A percentile compares a stretch with the other conserved stretches of the same genome.
Conservation (phyloP, 2,113 vertebrate genomes). For the Salvator merianae region DNA sequence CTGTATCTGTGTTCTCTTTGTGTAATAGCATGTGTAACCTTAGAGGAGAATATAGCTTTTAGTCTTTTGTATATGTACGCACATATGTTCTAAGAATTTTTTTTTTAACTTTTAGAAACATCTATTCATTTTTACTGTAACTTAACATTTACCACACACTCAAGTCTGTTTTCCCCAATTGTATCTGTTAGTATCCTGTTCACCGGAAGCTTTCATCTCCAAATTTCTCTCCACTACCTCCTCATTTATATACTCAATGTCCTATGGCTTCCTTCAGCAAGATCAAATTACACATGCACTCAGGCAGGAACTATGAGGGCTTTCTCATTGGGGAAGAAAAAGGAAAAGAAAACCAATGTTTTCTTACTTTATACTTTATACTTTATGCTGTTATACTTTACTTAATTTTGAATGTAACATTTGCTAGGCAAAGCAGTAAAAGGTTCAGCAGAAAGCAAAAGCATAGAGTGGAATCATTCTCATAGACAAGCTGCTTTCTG, state of each 20-base stretch:
- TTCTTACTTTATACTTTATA: not conserved
- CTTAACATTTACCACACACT: not conserved
- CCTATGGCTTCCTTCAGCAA: not conserved
- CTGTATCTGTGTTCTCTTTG: not conserved
- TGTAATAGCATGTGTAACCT: no score
- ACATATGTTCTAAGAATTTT: no score
- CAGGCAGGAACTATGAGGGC: constrained; percentile 3
- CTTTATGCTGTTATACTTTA: no score
- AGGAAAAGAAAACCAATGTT: not conserved
- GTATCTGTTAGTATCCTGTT: not conserved
- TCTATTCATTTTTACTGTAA: not conserved
- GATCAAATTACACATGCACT: constrained; percentile 8
- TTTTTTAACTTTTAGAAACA: no score
- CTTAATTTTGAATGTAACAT: constrained; percentile 1
- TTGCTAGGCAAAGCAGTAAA: not conserved
- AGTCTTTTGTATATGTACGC: no score
- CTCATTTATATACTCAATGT: not conserved
- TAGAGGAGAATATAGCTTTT: no score
- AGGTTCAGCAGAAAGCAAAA: no score
- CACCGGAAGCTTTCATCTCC: not conserved
- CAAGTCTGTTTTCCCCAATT: not conserved
- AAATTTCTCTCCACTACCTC: constrained; percentile 1
- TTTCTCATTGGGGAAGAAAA: not conserved
- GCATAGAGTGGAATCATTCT: no score
- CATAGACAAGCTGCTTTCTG: no score